Base-by-base conservation (phyloP, 2,888 invertebrate species). In the Eristalis pertinax region DNA sequence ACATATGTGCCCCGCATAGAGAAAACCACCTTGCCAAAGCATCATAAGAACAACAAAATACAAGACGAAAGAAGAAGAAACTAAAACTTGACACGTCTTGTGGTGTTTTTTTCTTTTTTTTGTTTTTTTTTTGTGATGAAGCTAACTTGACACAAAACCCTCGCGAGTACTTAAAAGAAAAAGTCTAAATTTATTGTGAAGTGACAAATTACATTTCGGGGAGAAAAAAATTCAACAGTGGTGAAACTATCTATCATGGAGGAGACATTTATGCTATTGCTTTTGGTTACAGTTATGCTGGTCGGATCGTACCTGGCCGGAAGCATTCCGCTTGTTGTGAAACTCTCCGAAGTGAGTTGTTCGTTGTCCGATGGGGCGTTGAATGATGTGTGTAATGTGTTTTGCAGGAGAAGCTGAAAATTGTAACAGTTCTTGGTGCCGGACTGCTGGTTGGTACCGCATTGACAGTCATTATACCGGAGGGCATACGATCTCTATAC, bases 371-470 rank as follows among this genome's bases (percentile, higher is more conserved):
- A n/a, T n/a, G n/a, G n/a, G n/a, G 2, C 22, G 1, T 62, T 43
- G 38, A 1, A 5, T 73, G 19, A 29, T 60, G 13, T 26, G 13
- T 60, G 26, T 24, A 8, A 15, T 63, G 35, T 73, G 58, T 62
- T 68, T 64, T 92, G 32, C 32, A 99, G 99, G 97, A 98, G 84
- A 99, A 98, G 93, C 94, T 99, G 41, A 97, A 98, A 91, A 95
- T 98, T 91, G 96, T 99, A 43, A 98, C 99, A 35, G 97, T 99
- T 15, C 95, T 99, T 89, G 99, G 99, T 73, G 99, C 99, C 8
- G 99, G 99, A 0, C 94, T 99, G 8, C 94, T 99, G 0, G 99
- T 99, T 0, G 99, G 99, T 1, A 99, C 99, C 35, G 99, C 99
- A 0, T 93, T 99, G 41, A 97, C 98, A 5, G 99, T 99, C 0